Evolutionary conservation across 2,888 invertebrate species (phyloP).

Genomic region (Agriopis leucophaearia): DNA sequence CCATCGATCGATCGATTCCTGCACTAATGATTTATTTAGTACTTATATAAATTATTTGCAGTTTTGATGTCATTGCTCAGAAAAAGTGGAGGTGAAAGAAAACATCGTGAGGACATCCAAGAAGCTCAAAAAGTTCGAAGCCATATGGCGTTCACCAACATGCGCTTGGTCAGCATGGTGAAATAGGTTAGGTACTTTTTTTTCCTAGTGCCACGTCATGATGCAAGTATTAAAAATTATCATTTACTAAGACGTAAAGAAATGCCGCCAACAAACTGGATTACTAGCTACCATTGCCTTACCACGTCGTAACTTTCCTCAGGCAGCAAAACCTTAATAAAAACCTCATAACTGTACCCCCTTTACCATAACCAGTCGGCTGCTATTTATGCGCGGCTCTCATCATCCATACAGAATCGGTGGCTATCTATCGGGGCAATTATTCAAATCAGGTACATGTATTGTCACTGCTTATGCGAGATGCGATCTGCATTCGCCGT

Average conservation of each 20-base stretch:
- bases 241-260: background rate
- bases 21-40: too few relatives aligned
- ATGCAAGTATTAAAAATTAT: background rate
- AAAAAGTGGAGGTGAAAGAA: too few relatives aligned
- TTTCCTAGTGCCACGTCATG: too few relatives aligned
- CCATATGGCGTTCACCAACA: too few relatives aligned
- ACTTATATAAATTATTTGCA: too few relatives aligned
- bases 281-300: slow-evolving; percentile 1
- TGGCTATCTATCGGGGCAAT: slow-evolving; percentile 58
- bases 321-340: slow-evolving; percentile 18
- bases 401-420: slow-evolving; percentile 40
- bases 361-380: slow-evolving; percentile 36
- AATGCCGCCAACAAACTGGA: background rate
- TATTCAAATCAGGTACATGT: slow-evolving; percentile 68
- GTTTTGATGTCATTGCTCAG: too few relatives aligned
- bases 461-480: slow-evolving; percentile 59
- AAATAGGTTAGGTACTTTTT: too few relatives aligned
- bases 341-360: slow-evolving; percentile 25
- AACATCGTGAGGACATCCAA: too few relatives aligned
- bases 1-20: too few relatives aligned
- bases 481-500: slow-evolving; percentile 36
- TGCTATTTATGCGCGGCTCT: slow-evolving; percentile 38
- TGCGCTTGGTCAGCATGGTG: too few relatives aligned
- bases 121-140: too few relatives aligned
- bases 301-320: slow-evolving; percentile 15